A percentile compares a stretch with the other conserved stretches of the same genome.
Evolutionary conservation across 2,113 vertebrate species (phyloP).

Genomic region (Orycteropus afer): DNA sequence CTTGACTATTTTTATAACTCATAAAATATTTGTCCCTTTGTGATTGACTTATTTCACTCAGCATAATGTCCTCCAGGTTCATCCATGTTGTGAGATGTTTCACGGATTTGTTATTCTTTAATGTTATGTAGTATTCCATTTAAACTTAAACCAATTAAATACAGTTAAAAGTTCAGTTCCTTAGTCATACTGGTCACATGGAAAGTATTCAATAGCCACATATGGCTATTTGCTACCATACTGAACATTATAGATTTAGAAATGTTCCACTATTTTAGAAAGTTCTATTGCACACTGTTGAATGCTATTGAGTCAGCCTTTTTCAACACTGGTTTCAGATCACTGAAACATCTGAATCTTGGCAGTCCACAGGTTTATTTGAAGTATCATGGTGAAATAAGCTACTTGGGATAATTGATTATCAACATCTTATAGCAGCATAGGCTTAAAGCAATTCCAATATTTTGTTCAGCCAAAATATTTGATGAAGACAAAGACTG

Average conservation of each 20-base stretch:
- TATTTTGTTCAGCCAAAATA: slow-evolving; percentile 33
- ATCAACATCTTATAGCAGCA: not conserved
- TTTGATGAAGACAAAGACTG: slow-evolving; percentile 30
- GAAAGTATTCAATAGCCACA: not conserved
- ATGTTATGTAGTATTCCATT: no score
- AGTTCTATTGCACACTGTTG: not conserved
- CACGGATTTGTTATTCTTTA: no score
- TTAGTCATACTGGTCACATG: not conserved
- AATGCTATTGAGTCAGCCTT: not conserved
- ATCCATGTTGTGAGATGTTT: no score
- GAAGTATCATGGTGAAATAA: slow-evolving; percentile 4
- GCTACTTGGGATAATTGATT: not conserved
- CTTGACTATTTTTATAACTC: no score
- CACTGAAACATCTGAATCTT: not conserved
- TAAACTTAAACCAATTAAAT: not conserved
- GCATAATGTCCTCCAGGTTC: no score
- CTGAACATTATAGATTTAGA: not conserved
- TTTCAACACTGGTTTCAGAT: not conserved
- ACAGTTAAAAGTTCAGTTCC: not conserved
- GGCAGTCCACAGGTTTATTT: slow-evolving; percentile 16
- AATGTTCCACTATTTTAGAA: not conserved
- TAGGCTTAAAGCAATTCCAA: not conserved
- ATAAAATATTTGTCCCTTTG: no score
- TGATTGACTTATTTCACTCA: no score
- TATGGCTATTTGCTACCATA: not conserved